Conservation (phyloP, 2,888 invertebrate genomes). For the Acleris cristana region DNA sequence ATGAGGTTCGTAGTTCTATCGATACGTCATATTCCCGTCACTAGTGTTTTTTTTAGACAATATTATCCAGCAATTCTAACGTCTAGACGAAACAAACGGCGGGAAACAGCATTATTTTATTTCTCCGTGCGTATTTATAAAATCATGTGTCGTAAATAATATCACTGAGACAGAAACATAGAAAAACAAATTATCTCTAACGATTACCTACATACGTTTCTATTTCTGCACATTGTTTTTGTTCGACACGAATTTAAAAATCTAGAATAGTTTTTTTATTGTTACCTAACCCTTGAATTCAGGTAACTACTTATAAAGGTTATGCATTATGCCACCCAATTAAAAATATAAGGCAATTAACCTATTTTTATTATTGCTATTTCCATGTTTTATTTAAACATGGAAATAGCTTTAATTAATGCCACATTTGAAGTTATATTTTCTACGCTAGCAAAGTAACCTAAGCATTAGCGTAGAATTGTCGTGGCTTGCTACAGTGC, state of each 20-base stretch:
- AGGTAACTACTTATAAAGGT: constrained; percentile 1
- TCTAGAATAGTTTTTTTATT: constrained; percentile 8
- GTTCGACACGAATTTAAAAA: neutral
- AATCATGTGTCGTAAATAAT: constrained; percentile 21
- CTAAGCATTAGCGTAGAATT: constrained; percentile 43
- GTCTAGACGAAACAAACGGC: constrained; percentile 19
- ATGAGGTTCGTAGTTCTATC: constrained; percentile 13
- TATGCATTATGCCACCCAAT: constrained; percentile 6
- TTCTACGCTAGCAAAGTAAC: constrained; percentile 28
- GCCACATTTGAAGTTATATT: neutral
- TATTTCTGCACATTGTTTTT: constrained; percentile 5
- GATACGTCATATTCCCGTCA: constrained; percentile 15
- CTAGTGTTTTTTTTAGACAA: constrained; percentile 23
- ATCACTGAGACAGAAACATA: constrained; percentile 11
- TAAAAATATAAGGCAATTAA: neutral
- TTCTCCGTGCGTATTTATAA: constrained; percentile 18
- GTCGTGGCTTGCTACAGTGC: constrained; percentile 54
- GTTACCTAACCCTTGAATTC: constrained; percentile 29
- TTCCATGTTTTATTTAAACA: no score
- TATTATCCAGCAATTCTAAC: neutral
- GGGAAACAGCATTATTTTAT: constrained; percentile 22
- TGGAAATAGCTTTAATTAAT: no score
- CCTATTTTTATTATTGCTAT: no score
- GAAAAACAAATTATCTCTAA: constrained; percentile 13
- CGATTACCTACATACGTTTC: neutral